Evolutionary conservation across 2,113 vertebrate species (phyloP), one percentile per base, ranked within the genome.

Genomic region (Bolborhynchus lineola): DNA sequence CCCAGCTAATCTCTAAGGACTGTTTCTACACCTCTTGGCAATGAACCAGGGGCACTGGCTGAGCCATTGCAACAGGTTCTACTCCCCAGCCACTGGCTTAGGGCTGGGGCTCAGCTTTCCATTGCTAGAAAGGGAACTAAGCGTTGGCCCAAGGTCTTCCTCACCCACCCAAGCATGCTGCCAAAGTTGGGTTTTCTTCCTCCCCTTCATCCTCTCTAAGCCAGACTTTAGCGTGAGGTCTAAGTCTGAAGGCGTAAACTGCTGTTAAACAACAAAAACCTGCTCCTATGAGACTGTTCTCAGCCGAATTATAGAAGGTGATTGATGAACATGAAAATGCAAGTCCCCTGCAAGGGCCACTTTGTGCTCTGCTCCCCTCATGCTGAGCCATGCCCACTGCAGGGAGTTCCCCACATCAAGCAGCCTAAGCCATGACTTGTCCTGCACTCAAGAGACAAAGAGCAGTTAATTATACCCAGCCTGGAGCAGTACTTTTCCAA

Each of bases 381-480:
- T 7, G 50, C 55, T 13, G 21, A 84, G 74, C 62, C 52, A 9
- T 71, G 60, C 69, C 79, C 52, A 17, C 57, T n/a, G 24, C 65
- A 67, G 68, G 81, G 87, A 82, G 72, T 33, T 78, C 84, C 93
- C 80, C 63, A 16, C 69, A n/a, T 4, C 44, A 15, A 42, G 63
- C 69, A 37, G 81, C 6, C 89, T 79, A 24, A 91, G 90, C 93
- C 69, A 24, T 0, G 5, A 55, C 88, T 92, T 16, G 28, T 37
- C 70, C 92, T 65, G 49, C 53, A 20, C 2, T 9, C 15, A 16
- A n/a, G 72, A 75, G 46, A 82, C 92, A 92, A 91, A 94, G 79
- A 83, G 82, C 79, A 74, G 42, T 77, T 88, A 80, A 94, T 93
- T 79, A 86, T 17, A 63, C 3, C 85, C 93, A 86, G 86, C 88